Percentiles rank a stretch among this genome's conserved stretches.
Evolutionary conservation across 2,888 invertebrate genomes (phyloP).

Genomic region (Drosophila anceps): DNA sequence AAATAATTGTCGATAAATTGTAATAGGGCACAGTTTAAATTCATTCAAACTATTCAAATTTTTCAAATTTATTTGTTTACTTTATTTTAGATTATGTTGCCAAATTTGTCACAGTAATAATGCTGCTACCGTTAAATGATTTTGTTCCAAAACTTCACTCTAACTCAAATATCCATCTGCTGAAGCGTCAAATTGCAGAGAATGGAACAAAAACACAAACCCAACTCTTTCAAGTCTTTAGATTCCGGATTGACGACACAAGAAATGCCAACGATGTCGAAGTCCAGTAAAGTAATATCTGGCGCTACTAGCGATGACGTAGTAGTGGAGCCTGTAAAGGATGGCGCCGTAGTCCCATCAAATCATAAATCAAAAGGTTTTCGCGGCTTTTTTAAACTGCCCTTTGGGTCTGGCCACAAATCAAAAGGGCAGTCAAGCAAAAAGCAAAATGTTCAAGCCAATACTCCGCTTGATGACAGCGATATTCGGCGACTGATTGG

Average conservation of each 20-base stretch:
- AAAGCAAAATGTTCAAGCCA: background rate
- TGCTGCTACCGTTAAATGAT: constrained; percentile 56
- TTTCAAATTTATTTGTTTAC: constrained; percentile 1
- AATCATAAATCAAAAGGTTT: constrained; percentile 6
- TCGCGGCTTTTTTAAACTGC: constrained; percentile 22
- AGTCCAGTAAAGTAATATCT: background rate
- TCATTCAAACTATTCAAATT: constrained; percentile 6
- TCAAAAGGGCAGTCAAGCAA: background rate
- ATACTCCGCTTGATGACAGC: constrained; percentile 9
- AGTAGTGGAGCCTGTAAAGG: background rate
- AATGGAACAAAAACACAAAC: constrained; percentile 58
- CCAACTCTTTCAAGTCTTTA: constrained; percentile 56
- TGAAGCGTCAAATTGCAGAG: constrained; percentile 55
- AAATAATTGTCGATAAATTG: constrained; percentile 13
- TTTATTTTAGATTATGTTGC: constrained; percentile 38
- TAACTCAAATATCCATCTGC: constrained; percentile 30
- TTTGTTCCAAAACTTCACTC: constrained; percentile 14
- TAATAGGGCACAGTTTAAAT: background rate
- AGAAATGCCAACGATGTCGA: background rate
- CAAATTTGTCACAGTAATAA: constrained; percentile 57
- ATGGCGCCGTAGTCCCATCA: background rate
- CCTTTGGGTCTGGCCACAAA: constrained; percentile 1
- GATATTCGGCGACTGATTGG: constrained; percentile 51
- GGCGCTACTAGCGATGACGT: too few relatives aligned
- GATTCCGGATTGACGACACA: constrained; percentile 32